Evolutionary conservation across 1,140 invertebrate species (phyloP).

Genomic region (Drosophila nikananu): DNA sequence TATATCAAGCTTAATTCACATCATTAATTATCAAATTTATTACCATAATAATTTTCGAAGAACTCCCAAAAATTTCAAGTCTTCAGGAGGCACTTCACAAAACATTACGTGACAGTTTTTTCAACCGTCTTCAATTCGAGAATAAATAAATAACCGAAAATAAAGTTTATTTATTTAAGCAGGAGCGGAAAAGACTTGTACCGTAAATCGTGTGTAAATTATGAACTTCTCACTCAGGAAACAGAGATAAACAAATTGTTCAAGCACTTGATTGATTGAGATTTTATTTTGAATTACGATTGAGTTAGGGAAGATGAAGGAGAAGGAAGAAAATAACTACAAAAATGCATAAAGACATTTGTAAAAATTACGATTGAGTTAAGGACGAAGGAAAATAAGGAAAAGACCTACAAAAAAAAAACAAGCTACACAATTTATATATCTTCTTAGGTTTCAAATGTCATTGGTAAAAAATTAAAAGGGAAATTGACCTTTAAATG

Average conservation of each 20-base stretch:
- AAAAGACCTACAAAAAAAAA: not conserved
- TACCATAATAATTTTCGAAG: not conserved
- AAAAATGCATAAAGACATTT: not conserved
- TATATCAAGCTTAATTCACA: not conserved
- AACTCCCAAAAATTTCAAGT: not conserved
- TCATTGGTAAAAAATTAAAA: not conserved
- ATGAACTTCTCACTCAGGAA: conserved; percentile 12
- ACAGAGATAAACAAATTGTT: conserved; percentile 14
- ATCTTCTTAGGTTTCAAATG: not conserved
- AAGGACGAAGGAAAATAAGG: not conserved
- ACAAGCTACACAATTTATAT: too few species aligned
- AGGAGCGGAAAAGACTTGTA: conserved; percentile 48
- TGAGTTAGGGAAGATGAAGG: not conserved
- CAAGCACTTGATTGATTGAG: conserved; percentile 36
- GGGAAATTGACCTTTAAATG: not conserved
- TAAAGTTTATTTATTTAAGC: conserved; percentile 35
- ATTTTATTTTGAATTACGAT: conserved; percentile 26
- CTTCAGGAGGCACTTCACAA: conserved; percentile 23
- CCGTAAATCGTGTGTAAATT: conserved; percentile 52
- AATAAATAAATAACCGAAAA: conserved; percentile 53
- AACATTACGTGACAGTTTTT: conserved; percentile 53
- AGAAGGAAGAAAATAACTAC: not conserved
- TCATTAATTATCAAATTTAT: not conserved
- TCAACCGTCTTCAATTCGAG: conserved; percentile 19
- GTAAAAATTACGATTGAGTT: not conserved